These are phyloP conservation scores for Lepisosteus oculatus DNA, from an alignment of 2,113 vertebrate species.

Conservation along the genomic window DNA sequence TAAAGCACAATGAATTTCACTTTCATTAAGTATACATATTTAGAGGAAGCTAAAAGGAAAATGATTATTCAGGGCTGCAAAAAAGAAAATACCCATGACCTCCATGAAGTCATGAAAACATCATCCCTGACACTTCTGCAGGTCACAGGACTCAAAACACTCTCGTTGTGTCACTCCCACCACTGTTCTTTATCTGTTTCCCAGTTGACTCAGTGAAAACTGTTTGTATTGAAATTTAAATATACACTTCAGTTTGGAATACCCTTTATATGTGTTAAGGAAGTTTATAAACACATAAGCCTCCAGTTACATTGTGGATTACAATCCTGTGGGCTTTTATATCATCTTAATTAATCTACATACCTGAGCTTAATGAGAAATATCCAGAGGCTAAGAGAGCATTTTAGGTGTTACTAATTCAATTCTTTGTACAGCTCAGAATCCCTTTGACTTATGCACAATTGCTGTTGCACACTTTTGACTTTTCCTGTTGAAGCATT, in stretches of 20 bases:
- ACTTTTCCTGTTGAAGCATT: background rate
- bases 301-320: constrained; percentile 18
- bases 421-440: constrained; percentile 50
- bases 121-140: too few species aligned
- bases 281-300: too few species aligned
- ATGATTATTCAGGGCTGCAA: too few species aligned
- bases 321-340: constrained; percentile 11
- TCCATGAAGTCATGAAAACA: too few species aligned
- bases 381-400: constrained; percentile 44
- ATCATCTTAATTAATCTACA: constrained; percentile 59
- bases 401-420: constrained; percentile 59
- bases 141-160: too few species aligned
- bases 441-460: constrained; percentile 33
- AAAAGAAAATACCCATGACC: too few species aligned
- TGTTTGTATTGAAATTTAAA: background rate
- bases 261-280: background rate
- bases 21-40: too few species aligned
- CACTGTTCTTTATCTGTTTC: too few species aligned
- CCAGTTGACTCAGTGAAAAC: too few species aligned
- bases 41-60: too few species aligned
- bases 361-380: constrained; percentile 65
- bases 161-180: too few species aligned
- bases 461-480: background rate
- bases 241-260: background rate
- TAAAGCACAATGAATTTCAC: constrained; percentile 14